These are phyloP conservation scores for Parauchenoglanis punctatus DNA, from an alignment of 2,797 vertebrate species.

Conservation along the genomic window DNA sequence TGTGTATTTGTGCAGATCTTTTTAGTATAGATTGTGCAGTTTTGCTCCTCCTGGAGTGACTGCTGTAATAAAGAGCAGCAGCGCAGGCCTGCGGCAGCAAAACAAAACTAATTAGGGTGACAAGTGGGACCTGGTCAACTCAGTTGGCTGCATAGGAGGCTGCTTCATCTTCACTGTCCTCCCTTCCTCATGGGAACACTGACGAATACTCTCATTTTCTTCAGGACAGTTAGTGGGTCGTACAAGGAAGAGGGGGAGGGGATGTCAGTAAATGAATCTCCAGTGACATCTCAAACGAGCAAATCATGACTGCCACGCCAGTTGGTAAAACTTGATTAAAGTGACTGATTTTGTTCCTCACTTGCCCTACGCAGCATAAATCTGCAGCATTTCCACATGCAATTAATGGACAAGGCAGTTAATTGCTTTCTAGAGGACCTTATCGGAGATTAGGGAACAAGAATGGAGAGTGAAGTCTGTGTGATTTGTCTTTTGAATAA, in stretches of 20 bases:
- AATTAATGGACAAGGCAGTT: conserved; percentile 71
- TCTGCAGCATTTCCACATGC: conserved; percentile 59
- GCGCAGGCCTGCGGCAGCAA: conserved; percentile 65
- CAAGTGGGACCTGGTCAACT: conserved; percentile 66
- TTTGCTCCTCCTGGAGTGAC: conserved; percentile 28
- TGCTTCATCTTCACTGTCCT: conserved; percentile 64
- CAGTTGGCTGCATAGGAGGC: conserved; percentile 56
- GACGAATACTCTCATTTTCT: conserved; percentile 77
- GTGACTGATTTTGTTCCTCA: conserved; percentile 66
- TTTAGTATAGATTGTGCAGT: conserved; percentile 41
- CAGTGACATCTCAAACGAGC: conserved; percentile 72
- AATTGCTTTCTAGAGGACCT: conserved; percentile 69
- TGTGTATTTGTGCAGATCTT: conserved; percentile 46
- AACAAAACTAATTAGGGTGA: conserved; percentile 78
- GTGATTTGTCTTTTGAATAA: conserved; percentile 39
- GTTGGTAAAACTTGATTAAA: conserved; percentile 72
- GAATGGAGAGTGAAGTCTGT: conserved; percentile 16
- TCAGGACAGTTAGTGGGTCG: conserved; percentile 52
- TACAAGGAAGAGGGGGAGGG: conserved; percentile 47
- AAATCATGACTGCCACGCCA: conserved; percentile 63
- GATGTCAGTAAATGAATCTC: conserved; percentile 66
- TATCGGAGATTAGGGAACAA: conserved; percentile 26
- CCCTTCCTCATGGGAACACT: conserved; percentile 68
- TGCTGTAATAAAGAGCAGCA: conserved; percentile 64
- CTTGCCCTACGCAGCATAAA: conserved; percentile 16